These are phyloP conservation scores for Heteropelma amictum DNA, from an alignment of 2,888 invertebrate genomes.

Conservation along the genomic window DNA sequence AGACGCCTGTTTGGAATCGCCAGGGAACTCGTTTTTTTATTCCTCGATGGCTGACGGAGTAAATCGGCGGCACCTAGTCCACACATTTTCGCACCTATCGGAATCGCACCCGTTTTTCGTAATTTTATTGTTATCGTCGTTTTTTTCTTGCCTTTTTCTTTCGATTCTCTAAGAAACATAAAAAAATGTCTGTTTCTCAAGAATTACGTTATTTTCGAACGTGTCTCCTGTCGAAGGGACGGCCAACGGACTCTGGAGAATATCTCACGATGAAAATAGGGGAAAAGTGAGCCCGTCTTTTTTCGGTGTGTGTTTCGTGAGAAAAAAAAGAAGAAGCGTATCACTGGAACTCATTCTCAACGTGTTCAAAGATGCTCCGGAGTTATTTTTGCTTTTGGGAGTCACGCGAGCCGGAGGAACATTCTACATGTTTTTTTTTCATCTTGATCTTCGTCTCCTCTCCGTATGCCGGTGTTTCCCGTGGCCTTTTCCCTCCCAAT, in stretches of 20 bases:
- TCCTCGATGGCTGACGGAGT: conserved; percentile 2
- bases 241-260: conserved; percentile 21
- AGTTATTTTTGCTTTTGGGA: conserved; percentile 55
- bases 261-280: background rate
- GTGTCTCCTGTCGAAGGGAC: conserved; percentile 1
- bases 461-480: background rate
- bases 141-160: too few species aligned
- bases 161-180: too few species aligned
- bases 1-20: conserved; percentile 2
- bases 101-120: background rate
- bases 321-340: background rate
- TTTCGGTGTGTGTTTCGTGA: background rate
- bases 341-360: conserved; percentile 10
- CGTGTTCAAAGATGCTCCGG: conserved; percentile 15
- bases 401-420: conserved; percentile 8
- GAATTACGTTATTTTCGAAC: conserved; percentile 15
- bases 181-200: conserved; percentile 17
- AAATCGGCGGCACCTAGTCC: conserved; percentile 10
- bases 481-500: background rate
- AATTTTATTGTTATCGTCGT: background rate
- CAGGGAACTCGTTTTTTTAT: background rate
- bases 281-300: background rate
- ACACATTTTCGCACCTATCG: conserved; percentile 22
- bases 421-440: conserved; percentile 11
- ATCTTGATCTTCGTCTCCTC: background rate